These are phyloP conservation scores for Hesperophylax magnus DNA, from an alignment of 1,140 invertebrate genomes.

Conservation along the genomic window DNA sequence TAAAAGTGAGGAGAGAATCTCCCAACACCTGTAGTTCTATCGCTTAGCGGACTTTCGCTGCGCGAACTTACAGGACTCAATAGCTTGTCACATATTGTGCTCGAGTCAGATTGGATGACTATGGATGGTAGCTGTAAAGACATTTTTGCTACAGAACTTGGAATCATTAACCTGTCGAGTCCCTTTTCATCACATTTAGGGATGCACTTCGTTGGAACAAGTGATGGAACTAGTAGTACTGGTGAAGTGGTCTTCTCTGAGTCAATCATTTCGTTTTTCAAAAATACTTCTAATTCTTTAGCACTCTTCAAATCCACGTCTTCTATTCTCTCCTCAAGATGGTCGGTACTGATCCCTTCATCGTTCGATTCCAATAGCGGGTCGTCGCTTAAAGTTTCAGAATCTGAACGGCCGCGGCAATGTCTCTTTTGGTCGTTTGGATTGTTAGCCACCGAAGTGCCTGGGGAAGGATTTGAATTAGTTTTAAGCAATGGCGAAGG, in stretches of 20 bases:
- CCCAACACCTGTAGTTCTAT: constrained; percentile 73
- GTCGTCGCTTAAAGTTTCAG: constrained; percentile 79
- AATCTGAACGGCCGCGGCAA: constrained; percentile 74
- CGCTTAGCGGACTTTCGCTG: constrained; percentile 83
- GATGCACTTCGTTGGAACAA: constrained; percentile 65
- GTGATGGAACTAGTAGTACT: constrained; percentile 52
- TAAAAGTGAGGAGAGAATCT: constrained; percentile 80
- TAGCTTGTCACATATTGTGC: constrained; percentile 68
- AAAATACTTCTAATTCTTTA: constrained; percentile 76
- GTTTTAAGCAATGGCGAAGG: constrained; percentile 71
- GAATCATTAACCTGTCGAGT: constrained; percentile 64
- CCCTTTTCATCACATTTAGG: constrained; percentile 67
- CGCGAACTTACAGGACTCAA: constrained; percentile 81
- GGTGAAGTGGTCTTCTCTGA: constrained; percentile 52
- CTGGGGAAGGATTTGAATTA: constrained; percentile 66
- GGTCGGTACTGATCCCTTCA: constrained; percentile 79
- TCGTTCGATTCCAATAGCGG: constrained; percentile 79
- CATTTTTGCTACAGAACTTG: constrained; percentile 60
- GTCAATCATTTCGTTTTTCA: constrained; percentile 59
- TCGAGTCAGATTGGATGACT: constrained; percentile 72
- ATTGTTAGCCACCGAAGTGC: constrained; percentile 59
- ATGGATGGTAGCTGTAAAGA: constrained; percentile 75
- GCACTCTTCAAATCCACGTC: constrained; percentile 75
- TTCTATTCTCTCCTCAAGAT: constrained; percentile 76
- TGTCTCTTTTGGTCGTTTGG: constrained; percentile 66